Conservation (phyloP, 2,888 invertebrate species). For the Archips xylosteana region DNA sequence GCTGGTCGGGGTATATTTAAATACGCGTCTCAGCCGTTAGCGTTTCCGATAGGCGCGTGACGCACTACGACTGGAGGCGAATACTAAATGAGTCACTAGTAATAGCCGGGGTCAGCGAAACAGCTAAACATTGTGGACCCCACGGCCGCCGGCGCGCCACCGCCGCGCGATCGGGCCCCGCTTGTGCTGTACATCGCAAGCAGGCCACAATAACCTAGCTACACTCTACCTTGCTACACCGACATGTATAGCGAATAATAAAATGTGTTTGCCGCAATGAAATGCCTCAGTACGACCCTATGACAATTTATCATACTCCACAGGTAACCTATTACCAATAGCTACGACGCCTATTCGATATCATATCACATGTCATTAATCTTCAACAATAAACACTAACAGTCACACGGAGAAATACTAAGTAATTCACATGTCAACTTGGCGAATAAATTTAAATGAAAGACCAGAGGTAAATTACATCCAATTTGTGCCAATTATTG, state of each 20-base stretch:
- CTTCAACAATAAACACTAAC: constrained; percentile 24
- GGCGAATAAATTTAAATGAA: constrained; percentile 36
- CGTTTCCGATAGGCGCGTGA: constrained; percentile 81
- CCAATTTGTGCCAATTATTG: constrained; percentile 62
- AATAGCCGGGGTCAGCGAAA: constrained; percentile 50
- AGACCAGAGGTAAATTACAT: constrained; percentile 50
- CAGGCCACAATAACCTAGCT: background rate
- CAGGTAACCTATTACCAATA: constrained; percentile 33
- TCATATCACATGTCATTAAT: constrained; percentile 23
- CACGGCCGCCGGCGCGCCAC: background rate
- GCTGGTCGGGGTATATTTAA: constrained; percentile 63
- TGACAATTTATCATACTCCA: constrained; percentile 34
- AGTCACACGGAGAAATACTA: constrained; percentile 20
- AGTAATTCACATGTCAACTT: constrained; percentile 29
- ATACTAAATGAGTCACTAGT: constrained; percentile 68
- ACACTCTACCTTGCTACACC: background rate
- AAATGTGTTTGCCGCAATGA: background rate
- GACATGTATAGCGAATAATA: constrained; percentile 20
- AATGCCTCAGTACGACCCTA: constrained; percentile 1
- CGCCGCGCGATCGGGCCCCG: background rate
- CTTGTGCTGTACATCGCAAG: constrained; percentile 15
- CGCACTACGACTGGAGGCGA: constrained; percentile 68
- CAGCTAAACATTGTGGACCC: constrained; percentile 45
- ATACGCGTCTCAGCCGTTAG: constrained; percentile 73
- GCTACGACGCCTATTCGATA: constrained; percentile 34